These are phyloP conservation scores for Actinopyga echinites DNA, from an alignment of 53 echinoderm and acorn worm genomes.

Conservation along the genomic window DNA sequence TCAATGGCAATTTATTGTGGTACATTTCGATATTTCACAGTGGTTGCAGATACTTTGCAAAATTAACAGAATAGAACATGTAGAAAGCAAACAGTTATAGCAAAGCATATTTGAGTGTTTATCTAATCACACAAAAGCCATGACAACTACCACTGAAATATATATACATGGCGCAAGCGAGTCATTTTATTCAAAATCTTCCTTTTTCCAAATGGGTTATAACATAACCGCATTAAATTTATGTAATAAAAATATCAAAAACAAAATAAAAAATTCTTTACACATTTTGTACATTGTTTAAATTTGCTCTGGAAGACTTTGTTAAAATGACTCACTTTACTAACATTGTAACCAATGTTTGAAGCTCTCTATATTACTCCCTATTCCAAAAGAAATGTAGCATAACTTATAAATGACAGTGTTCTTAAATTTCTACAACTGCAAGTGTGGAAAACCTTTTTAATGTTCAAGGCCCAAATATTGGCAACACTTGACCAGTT, in stretches of 20 bases:
- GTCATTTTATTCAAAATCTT: constrained; percentile 43
- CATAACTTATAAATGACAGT: too few relatives aligned
- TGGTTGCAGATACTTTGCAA: constrained; percentile 1
- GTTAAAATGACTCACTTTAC: constrained; percentile 36
- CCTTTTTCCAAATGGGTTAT: constrained; percentile 11
- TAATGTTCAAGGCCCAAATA: too few relatives aligned
- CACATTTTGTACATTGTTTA: constrained; percentile 35
- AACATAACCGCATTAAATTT: constrained; percentile 18
- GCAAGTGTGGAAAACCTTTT: too few relatives aligned
- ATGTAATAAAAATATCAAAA: constrained; percentile 33
- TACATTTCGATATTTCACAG: constrained; percentile 36
- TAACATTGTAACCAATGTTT: neutral
- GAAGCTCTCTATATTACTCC: too few relatives aligned
- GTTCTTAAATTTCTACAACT: too few relatives aligned
- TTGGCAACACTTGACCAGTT: too few relatives aligned
- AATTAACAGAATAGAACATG: constrained; percentile 25
- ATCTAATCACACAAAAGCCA: constrained; percentile 19
- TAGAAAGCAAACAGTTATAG: constrained; percentile 30
- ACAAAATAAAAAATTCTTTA: constrained; percentile 36
- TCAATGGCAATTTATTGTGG: constrained; percentile 25
- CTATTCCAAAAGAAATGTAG: too few relatives aligned
- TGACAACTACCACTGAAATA: constrained; percentile 31
- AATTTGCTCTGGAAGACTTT: constrained; percentile 37
- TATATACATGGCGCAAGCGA: constrained; percentile 23
- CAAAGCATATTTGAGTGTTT: neutral